These are phyloP conservation scores for Acanthis flammea DNA, from an alignment of 2,797 vertebrate species.

Conservation along the genomic window DNA sequence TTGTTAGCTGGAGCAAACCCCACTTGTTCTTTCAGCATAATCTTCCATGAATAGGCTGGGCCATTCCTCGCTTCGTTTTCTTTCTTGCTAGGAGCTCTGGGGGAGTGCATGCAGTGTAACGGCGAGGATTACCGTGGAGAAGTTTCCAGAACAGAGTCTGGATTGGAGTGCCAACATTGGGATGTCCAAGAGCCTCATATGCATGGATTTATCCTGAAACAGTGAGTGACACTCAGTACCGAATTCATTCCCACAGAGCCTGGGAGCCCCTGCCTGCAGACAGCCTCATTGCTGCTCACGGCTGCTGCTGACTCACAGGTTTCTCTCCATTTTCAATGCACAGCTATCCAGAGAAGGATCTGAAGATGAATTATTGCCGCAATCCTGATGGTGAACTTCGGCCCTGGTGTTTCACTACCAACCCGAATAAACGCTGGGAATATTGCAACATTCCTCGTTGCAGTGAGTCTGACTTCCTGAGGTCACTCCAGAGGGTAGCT, in stretches of 20 bases:
- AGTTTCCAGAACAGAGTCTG: conserved; percentile 79
- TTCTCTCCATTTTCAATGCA: background rate
- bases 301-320: background rate
- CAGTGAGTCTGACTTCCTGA: conserved; percentile 74
- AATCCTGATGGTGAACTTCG: conserved; percentile 91
- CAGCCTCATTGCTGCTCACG: background rate
- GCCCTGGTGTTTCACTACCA: conserved; percentile 94
- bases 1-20: background rate
- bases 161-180: conserved; percentile 88
- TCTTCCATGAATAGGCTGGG: background rate
- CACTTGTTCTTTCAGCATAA: background rate
- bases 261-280: background rate
- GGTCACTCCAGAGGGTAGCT: background rate
- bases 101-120: conserved; percentile 89
- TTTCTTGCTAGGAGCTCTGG: conserved; percentile 51
- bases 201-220: conserved; percentile 85
- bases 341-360: conserved; percentile 89
- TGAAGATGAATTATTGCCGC: conserved; percentile 91
- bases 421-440: conserved; percentile 86
- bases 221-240: conserved; percentile 67
- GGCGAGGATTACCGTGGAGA: conserved; percentile 90
- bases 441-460: conserved; percentile 87
- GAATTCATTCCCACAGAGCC: background rate
- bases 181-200: conserved; percentile 85
- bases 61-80: background rate